Conservation (phyloP, 1,140 invertebrate genomes). For the Brachionus rotundiformis region DNA sequence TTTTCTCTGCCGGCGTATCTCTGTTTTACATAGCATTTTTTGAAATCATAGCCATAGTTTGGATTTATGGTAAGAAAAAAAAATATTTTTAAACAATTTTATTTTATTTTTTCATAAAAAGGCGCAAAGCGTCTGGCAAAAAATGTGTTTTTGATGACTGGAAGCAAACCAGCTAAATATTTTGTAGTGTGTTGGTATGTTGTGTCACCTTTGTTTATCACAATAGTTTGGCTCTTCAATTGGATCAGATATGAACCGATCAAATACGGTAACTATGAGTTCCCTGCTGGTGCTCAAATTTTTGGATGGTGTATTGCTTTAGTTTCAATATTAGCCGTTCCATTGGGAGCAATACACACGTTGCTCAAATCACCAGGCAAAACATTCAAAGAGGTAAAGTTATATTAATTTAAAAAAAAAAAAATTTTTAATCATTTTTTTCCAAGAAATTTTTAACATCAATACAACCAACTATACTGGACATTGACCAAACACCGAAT, state of each 20-base stretch:
- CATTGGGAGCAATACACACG: conserved; percentile 75
- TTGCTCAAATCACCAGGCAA: conserved; percentile 73
- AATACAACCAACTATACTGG: conserved; percentile 4
- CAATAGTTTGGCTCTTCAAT: conserved; percentile 74
- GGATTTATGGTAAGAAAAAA: conserved; percentile 73
- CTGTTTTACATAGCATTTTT: conserved; percentile 88
- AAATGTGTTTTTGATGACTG: conserved; percentile 85
- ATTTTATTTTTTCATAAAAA: conserved; percentile 54
- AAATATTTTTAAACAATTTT: background rate
- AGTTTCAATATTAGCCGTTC: conserved; percentile 80
- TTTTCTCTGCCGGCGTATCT: conserved; percentile 84
- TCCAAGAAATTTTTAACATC: conserved; percentile 25
- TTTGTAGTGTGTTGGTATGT: conserved; percentile 82
- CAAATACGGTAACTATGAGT: conserved; percentile 77
- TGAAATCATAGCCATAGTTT: conserved; percentile 83
- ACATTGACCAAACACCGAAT: conserved; percentile 30
- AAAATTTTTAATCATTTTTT: background rate
- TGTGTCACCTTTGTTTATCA: conserved; percentile 76
- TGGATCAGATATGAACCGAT: conserved; percentile 76
- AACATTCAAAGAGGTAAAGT: conserved; percentile 72
- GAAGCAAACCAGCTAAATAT: conserved; percentile 74
- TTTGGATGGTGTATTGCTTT: conserved; percentile 83
- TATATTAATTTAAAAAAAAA: too few species aligned
- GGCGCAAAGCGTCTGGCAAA: conserved; percentile 76
- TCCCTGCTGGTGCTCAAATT: conserved; percentile 79